A percentile compares a stretch with the other conserved stretches of the same genome.
phyloP scores from a whole-genome alignment of 2,797 vertebrate species.

The Decapterus maruadsi region DNA sequence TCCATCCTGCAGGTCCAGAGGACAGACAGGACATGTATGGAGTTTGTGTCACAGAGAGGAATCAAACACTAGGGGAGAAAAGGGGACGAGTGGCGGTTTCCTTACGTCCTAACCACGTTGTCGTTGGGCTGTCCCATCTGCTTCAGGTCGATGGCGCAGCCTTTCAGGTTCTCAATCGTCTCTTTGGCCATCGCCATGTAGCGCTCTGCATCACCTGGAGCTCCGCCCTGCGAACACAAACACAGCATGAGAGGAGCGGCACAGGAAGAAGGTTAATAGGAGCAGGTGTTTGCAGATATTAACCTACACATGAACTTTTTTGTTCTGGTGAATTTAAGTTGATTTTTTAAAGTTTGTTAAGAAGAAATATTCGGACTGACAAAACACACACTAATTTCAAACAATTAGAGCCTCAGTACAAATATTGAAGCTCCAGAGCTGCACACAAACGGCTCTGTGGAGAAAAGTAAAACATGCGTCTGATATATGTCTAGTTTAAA shows the following conservation, averaged over 20 bases:
- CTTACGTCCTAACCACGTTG: slow-evolving; percentile 74
- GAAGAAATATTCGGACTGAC: no score
- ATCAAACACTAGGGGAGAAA: background rate
- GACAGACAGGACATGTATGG: background rate
- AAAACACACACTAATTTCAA: no score
- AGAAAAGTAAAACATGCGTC: background rate
- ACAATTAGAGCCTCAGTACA: background rate
- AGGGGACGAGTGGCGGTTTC: background rate
- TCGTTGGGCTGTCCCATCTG: slow-evolving; percentile 79
- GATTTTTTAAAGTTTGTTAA: no score
- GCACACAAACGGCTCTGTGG: background rate
- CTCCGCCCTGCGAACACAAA: slow-evolving; percentile 59
- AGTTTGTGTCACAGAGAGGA: background rate
- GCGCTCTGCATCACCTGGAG: slow-evolving; percentile 65
- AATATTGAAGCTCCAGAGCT: background rate
- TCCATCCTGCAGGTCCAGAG: slow-evolving; percentile 65
- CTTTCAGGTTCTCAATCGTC: slow-evolving; percentile 72
- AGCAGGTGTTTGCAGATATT: background rate
- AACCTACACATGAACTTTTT: no score
- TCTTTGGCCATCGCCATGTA: slow-evolving; percentile 76
- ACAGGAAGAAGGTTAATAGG: background rate
- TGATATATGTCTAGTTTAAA: background rate
- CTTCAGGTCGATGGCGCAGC: slow-evolving; percentile 61
- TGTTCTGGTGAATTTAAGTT: no score
- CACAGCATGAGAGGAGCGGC: background rate